These are phyloP conservation scores for Lasioglossum villosulum DNA, from an alignment of 2,888 invertebrate genomes.

Conservation along the genomic window DNA sequence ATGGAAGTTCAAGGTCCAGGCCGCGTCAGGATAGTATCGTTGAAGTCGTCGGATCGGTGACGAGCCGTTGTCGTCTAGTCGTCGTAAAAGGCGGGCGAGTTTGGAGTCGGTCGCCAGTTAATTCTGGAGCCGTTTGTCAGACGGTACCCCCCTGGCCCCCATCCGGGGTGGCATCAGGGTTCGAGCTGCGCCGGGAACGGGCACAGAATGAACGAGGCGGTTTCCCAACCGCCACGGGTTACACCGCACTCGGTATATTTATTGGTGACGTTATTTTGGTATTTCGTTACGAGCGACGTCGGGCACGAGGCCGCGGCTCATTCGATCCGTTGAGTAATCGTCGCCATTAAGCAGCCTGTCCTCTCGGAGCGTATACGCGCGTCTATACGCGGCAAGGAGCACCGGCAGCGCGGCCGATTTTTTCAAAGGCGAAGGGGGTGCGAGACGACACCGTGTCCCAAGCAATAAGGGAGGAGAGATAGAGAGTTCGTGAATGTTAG, in stretches of 20 bases:
- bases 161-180: slow-evolving; percentile 49
- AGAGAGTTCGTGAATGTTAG: neutral
- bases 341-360: slow-evolving; percentile 83
- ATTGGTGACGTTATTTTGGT: slow-evolving; percentile 84
- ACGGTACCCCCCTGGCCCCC: slow-evolving; percentile 41
- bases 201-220: slow-evolving; percentile 59
- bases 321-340: slow-evolving; percentile 84
- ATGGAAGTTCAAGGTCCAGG: neutral
- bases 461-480: slow-evolving; percentile 61
- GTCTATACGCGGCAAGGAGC: slow-evolving; percentile 57
- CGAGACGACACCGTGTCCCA: slow-evolving; percentile 11
- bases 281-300: slow-evolving; percentile 82
- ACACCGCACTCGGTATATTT: slow-evolving; percentile 78
- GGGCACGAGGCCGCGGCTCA: slow-evolving; percentile 78
- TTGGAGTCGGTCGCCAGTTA: slow-evolving; percentile 76
- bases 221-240: slow-evolving; percentile 54
- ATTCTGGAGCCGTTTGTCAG: slow-evolving; percentile 82
- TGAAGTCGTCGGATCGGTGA: neutral
- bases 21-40: neutral
- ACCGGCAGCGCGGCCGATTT: slow-evolving; percentile 45
- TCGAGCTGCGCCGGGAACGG: slow-evolving; percentile 41
- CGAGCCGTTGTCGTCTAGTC: neutral
- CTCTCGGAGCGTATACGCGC: slow-evolving; percentile 60
- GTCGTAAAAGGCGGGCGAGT: slow-evolving; percentile 33
- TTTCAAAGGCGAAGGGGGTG: slow-evolving; percentile 69